Conservation (phyloP, 2,113 vertebrate genomes). For the Choloepus hoffmanni region DNA sequence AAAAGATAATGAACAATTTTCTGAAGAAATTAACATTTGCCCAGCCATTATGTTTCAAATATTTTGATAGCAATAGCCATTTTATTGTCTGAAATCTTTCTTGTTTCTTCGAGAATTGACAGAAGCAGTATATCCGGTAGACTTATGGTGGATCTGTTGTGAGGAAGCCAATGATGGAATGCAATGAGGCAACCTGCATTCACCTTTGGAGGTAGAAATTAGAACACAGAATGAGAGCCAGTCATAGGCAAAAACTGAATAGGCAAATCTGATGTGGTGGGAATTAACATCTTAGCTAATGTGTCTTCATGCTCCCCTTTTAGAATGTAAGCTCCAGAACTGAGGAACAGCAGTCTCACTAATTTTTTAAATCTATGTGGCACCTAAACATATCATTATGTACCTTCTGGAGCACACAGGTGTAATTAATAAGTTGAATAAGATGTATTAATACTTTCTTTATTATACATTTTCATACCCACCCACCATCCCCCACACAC, state of each 20-base stretch:
- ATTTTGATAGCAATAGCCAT: not conserved
- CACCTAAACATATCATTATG: not conserved
- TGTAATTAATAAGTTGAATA: not conserved
- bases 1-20: conserved; percentile 33
- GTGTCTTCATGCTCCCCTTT: not conserved
- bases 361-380: not conserved
- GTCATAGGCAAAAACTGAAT: not conserved
- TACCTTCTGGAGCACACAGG: not conserved
- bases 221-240: not conserved
- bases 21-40: conserved; percentile 34
- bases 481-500: not conserved
- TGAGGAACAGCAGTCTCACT: not conserved
- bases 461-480: not conserved
- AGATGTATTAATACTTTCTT: not conserved
- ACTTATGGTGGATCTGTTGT: not conserved
- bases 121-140: not conserved
- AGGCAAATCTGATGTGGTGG: not conserved
- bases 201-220: not conserved
- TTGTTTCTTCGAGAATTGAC: not conserved
- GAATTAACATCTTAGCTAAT: not conserved
- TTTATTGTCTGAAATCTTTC: not conserved
- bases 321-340: not conserved
- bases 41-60: not conserved
- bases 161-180: not conserved
- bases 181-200: not conserved